phyloP scores from a whole-genome alignment of 2,797 vertebrate species.

The Pyrocephalus nanus region DNA sequence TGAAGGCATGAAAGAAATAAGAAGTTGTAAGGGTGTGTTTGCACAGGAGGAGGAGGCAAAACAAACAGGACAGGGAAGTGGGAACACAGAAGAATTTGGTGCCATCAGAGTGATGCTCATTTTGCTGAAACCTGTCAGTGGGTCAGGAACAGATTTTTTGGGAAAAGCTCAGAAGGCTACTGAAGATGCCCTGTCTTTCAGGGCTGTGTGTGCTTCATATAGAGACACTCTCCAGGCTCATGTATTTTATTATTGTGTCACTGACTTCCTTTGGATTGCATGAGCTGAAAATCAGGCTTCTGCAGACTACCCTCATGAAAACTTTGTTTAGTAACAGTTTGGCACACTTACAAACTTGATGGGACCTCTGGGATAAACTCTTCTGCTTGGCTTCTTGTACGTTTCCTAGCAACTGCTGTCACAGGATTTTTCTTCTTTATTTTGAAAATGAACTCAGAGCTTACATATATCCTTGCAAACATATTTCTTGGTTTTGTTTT shows the following conservation, averaged over 20 bases:
- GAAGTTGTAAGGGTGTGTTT: background rate
- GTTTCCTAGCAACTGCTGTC: background rate
- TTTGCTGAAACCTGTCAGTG: background rate
- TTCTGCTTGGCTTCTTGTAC: background rate
- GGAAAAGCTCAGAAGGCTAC: background rate
- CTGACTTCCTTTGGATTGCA: background rate
- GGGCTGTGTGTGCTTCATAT: background rate
- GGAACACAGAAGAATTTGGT: background rate
- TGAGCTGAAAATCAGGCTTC: background rate
- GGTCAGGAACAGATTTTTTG: background rate
- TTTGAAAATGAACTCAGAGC: background rate
- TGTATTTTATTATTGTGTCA: background rate
- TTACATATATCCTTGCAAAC: background rate
- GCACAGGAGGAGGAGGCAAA: background rate
- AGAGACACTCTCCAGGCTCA: background rate
- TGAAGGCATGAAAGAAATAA: background rate
- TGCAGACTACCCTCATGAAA: background rate
- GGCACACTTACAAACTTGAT: background rate
- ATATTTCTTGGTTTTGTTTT: background rate
- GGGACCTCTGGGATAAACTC: background rate
- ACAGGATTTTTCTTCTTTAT: background rate
- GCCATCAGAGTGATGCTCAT: background rate
- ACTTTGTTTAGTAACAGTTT: background rate
- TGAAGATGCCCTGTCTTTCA: background rate
- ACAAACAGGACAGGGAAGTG: background rate